Evolutionary conservation across 1,140 invertebrate species (phyloP).

Genomic region (Leptinotarsa lineolata): DNA sequence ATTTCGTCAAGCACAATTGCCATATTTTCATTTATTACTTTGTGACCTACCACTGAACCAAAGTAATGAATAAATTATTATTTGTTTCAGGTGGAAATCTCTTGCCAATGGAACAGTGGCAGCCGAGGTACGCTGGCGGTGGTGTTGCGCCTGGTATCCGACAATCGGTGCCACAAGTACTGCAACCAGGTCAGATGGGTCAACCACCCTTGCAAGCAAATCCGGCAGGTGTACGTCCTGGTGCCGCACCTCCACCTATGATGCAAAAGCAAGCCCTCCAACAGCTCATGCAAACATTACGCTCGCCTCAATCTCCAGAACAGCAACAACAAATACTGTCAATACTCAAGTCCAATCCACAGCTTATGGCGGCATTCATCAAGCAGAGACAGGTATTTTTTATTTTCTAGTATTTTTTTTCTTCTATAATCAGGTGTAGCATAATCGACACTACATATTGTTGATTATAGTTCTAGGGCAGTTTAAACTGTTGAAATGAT

Average conservation of each 20-base stretch:
- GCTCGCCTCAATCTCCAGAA: slow-evolving; percentile 86
- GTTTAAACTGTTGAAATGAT: too few relatives aligned
- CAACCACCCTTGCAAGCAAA: slow-evolving; percentile 20
- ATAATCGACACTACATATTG: too few relatives aligned
- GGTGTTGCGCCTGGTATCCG: slow-evolving; percentile 57
- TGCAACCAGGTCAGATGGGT: slow-evolving; percentile 37
- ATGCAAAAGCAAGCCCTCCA: slow-evolving; percentile 82
- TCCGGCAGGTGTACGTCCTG: slow-evolving; percentile 38
- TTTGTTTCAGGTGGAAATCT: slow-evolving; percentile 56
- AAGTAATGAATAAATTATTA: not conserved
- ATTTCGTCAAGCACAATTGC: too few relatives aligned
- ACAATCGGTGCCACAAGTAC: slow-evolving; percentile 49
- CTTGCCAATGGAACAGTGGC: slow-evolving; percentile 72
- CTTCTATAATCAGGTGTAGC: too few relatives aligned
- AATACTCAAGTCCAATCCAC: slow-evolving; percentile 93
- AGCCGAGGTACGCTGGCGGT: slow-evolving; percentile 60
- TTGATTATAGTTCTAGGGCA: too few relatives aligned
- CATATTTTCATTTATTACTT: too few relatives aligned
- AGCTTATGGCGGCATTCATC: slow-evolving; percentile 95
- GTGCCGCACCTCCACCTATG: slow-evolving; percentile 51
- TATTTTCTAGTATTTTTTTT: not conserved
- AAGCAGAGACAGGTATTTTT: slow-evolving; percentile 78
- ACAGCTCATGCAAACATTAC: slow-evolving; percentile 86
- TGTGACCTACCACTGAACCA: too few relatives aligned
- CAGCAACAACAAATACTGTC: slow-evolving; percentile 91